Evolutionary conservation across 2,797 vertebrate genomes (phyloP), one percentile per base, ranked within the genome.

Genomic region (Uromys caudimaculatus): DNA sequence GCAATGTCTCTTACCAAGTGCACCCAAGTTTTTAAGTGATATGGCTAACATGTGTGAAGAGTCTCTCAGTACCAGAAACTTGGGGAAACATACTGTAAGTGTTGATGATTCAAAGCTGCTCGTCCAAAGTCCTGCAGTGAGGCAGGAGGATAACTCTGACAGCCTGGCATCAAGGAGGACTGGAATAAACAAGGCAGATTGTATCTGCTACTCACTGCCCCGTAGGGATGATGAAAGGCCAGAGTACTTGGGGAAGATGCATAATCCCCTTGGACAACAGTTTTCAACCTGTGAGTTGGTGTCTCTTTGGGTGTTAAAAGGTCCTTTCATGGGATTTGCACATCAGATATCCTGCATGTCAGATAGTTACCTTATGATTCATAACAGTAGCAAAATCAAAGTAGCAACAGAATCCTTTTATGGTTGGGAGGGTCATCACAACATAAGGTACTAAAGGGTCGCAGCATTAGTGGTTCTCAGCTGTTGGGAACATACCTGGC

Each of bases 31-130:
- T 3, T 6, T 21, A 38, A 44, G 50, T 41, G n/a, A 95, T 32
- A 67, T 7, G 2, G 41, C 32, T 1, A 10, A 29, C 6, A 23
- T 6, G 16, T 62, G 10, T 17, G 12, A 50, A 60, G 85, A 87
- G 52, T 11, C 16, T 3, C 9, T 50, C n/a, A 1, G 82, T 1
- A 21, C 6, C 69, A 12, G 52, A 79, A 78, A 35, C 69, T 10
- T 5, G 41, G 64, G 23, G 13, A 52, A 58, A 52, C 44, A 2
- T 2, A 9, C 1, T 4, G 1, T 11, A 7, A 54, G 1, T 14
- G 54, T 56, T 71, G 32, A 47, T 23, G n/a, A 21, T 47, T 35
- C 6, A 29, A n/a, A 79, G 50, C 1, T 12, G 44, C 19, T 78
- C 38, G 13, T n/a, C 21, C 73, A 17, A 3, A 23, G 47, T 6